Evolutionary conservation across 1,140 invertebrate species (phyloP).

Genomic region (Meloidogyne floridensis): DNA sequence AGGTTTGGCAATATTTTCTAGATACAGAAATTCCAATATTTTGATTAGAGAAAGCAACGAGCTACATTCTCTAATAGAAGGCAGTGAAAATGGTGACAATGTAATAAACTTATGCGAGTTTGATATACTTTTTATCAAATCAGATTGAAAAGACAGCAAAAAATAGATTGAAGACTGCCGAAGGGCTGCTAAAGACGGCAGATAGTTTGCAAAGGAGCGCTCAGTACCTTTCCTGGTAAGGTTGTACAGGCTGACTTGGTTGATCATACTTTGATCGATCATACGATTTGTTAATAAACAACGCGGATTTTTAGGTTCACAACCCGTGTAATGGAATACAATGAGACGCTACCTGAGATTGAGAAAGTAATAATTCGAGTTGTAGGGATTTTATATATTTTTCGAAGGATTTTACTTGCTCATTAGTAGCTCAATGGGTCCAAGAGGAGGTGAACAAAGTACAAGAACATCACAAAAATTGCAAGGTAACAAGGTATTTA

Average conservation of each 20-base stretch:
- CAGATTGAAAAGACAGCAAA: background rate
- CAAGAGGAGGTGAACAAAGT: constrained; percentile 35
- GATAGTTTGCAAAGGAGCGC: constrained; percentile 34
- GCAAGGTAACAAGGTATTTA: background rate
- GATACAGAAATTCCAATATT: background rate
- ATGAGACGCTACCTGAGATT: constrained; percentile 40
- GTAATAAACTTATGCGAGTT: background rate
- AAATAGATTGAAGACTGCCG: constrained; percentile 24
- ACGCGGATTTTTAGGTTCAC: background rate
- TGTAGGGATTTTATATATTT: background rate
- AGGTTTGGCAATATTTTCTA: background rate
- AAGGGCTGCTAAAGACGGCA: constrained; percentile 36
- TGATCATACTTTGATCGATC: background rate
- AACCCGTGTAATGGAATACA: constrained; percentile 35
- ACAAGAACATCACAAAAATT: constrained; percentile 29
- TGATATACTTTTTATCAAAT: background rate
- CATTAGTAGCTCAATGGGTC: constrained; percentile 34
- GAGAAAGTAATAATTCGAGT: constrained; percentile 16
- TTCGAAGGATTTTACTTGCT: constrained; percentile 23
- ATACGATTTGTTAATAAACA: background rate
- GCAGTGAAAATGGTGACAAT: constrained; percentile 13
- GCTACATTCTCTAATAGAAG: constrained; percentile 32
- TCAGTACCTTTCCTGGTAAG: constrained; percentile 42
- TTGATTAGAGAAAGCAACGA: constrained; percentile 40
- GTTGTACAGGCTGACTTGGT: background rate